phyloP scores from a whole-genome alignment of 2,888 invertebrate species.

The Meiosimyza platycephala region DNA sequence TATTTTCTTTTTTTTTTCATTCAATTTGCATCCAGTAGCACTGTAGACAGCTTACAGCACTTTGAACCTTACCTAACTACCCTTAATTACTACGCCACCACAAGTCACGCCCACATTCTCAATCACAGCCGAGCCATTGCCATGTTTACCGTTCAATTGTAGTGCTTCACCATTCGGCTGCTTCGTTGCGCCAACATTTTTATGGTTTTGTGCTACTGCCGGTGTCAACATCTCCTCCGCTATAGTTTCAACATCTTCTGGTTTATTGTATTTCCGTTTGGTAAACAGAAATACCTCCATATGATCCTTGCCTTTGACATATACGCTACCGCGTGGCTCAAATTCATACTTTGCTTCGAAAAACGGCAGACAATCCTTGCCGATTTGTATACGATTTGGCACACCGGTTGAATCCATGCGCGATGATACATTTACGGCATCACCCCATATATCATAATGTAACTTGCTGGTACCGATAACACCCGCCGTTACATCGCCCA shows the following conservation, averaged over 20 bases:
- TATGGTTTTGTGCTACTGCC: not conserved
- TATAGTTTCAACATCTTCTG: conserved; percentile 31
- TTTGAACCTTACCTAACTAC: conserved; percentile 29
- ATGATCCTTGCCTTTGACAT: conserved; percentile 96
- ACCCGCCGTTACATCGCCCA: conserved; percentile 95
- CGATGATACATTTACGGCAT: conserved; percentile 96
- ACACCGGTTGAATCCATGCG: conserved; percentile 98
- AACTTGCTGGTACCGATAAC: conserved; percentile 96
- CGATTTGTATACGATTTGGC: conserved; percentile 84
- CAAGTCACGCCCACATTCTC: conserved; percentile 7
- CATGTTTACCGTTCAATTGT: not conserved
- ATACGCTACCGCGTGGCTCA: conserved; percentile 92
- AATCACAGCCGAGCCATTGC: not conserved
- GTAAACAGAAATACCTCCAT: conserved; percentile 88
- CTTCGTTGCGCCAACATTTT: not conserved
- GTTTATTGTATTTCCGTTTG: conserved; percentile 47
- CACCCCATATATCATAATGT: conserved; percentile 98
- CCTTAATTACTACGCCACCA: not conserved
- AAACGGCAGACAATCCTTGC: conserved; percentile 78
- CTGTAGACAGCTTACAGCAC: not conserved
- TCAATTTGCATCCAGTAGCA: not conserved
- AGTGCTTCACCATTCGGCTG: not conserved
- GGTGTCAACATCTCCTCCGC: not conserved
- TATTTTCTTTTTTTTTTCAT: no score
- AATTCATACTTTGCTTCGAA: conserved; percentile 84